Evolutionary conservation across 2,113 vertebrate species (phyloP).

Genomic region (Caloenas nicobarica): DNA sequence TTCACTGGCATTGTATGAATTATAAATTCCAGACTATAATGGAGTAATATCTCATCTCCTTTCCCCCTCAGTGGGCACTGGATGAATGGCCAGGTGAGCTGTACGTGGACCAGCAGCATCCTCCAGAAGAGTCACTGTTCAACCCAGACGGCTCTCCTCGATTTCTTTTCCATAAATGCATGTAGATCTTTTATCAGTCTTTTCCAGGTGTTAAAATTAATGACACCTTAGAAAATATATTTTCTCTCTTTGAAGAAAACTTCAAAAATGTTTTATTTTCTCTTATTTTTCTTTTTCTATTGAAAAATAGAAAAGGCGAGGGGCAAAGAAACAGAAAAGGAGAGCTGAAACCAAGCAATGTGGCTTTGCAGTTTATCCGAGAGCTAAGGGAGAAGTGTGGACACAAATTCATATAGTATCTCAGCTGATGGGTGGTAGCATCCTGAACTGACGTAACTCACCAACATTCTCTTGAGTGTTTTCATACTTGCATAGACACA

Average conservation of each 20-base stretch:
- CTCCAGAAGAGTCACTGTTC: not conserved
- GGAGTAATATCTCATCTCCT: conserved; percentile 67
- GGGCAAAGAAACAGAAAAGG: not conserved
- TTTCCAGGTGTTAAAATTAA: not conserved
- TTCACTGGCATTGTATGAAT: conserved; percentile 70
- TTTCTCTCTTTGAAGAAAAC: not conserved
- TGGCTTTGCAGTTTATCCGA: not conserved
- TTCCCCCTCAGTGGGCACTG: conserved; percentile 15
- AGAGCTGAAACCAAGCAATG: not conserved
- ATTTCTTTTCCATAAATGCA: not conserved
- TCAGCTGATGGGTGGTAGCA: not conserved
- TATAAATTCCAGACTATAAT: conserved; percentile 69
- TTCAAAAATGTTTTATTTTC: not conserved
- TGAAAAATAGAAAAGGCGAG: not conserved
- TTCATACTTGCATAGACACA: not conserved
- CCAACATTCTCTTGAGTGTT: not conserved
- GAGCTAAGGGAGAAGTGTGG: not conserved
- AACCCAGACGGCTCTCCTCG: not conserved
- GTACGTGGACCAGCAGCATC: not conserved
- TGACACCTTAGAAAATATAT: not conserved
- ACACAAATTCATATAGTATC: not conserved
- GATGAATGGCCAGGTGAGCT: conserved; percentile 48
- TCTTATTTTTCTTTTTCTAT: not conserved
- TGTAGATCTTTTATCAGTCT: not conserved
- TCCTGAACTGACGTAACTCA: not conserved